Conservation (phyloP, 1,140 invertebrate genomes). For the Calliphora vicina region DNA sequence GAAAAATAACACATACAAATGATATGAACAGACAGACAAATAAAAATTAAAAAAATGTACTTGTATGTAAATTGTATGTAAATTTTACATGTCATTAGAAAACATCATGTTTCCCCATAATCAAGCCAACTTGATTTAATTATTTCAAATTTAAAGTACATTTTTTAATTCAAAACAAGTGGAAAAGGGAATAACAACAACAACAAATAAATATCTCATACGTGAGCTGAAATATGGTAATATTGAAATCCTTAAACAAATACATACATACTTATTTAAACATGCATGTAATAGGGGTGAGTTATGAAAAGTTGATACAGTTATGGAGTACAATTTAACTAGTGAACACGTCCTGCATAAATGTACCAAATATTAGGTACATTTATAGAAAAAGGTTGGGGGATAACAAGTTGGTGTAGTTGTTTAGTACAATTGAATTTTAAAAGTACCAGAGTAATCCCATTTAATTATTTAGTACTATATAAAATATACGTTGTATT, state of each 20-base stretch:
- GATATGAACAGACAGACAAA: neutral
- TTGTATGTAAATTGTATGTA: too few relatives aligned
- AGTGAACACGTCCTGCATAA: too few relatives aligned
- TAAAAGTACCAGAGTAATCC: too few relatives aligned
- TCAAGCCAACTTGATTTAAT: slow-evolving; percentile 5
- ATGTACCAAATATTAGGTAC: too few relatives aligned
- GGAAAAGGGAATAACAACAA: neutral
- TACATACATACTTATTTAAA: neutral
- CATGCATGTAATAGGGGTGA: neutral
- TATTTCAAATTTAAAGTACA: neutral
- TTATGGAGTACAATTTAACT: too few relatives aligned
- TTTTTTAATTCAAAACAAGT: neutral
- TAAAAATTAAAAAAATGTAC: too few relatives aligned
- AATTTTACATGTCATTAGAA: neutral
- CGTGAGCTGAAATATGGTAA: neutral
- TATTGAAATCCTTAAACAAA: neutral
- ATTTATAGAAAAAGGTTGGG: too few relatives aligned
- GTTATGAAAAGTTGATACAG: too few relatives aligned
- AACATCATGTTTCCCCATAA: slow-evolving; percentile 8
- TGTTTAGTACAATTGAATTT: too few relatives aligned
- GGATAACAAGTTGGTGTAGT: too few relatives aligned
- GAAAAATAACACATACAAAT: neutral
- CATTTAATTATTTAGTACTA: too few relatives aligned
- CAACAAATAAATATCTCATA: neutral
- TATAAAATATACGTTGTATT: too few relatives aligned